Evolutionary conservation across 1,140 invertebrate species (phyloP).

Genomic region (Saxidomus purpurata): DNA sequence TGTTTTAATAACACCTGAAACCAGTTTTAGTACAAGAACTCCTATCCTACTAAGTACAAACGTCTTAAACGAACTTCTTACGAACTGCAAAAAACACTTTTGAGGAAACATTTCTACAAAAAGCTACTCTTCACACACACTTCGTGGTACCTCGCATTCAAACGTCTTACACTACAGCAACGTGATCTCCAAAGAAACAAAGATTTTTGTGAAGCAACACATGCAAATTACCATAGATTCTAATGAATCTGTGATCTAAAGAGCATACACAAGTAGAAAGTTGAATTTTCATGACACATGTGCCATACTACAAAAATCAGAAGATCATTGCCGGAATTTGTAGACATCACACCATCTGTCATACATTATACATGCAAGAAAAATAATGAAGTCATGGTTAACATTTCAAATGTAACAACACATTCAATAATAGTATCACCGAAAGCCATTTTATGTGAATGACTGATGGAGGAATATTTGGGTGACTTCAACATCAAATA

Average conservation of each 20-base stretch:
- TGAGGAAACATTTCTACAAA: slow-evolving; percentile 47
- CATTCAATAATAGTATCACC: slow-evolving; percentile 57
- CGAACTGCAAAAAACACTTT: slow-evolving; percentile 37
- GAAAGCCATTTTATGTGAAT: slow-evolving; percentile 66
- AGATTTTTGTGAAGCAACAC: background rate
- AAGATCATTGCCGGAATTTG: slow-evolving; percentile 32
- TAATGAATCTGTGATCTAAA: slow-evolving; percentile 37
- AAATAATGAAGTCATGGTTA: no score
- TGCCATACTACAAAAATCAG: slow-evolving; percentile 60
- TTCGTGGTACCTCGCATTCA: no score
- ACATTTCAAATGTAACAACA: slow-evolving; percentile 59
- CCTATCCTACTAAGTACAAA: slow-evolving; percentile 63
- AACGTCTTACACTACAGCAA: slow-evolving; percentile 55
- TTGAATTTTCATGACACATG: slow-evolving; percentile 49
- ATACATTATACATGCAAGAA: no score
- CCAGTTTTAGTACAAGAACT: background rate
- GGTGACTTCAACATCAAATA: no score
- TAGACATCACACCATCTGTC: slow-evolving; percentile 64
- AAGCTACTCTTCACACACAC: slow-evolving; percentile 27
- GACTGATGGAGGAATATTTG: no score
- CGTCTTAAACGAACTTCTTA: slow-evolving; percentile 41
- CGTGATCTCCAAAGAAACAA: slow-evolving; percentile 41
- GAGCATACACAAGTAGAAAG: slow-evolving; percentile 45
- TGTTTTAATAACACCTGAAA: slow-evolving; percentile 49
- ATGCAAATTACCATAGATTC: slow-evolving; percentile 53